Percentiles rank a stretch among this genome's conserved stretches.
phyloP scores from a whole-genome alignment of 2,113 vertebrate species.

The Planiliza haematocheilus region DNA sequence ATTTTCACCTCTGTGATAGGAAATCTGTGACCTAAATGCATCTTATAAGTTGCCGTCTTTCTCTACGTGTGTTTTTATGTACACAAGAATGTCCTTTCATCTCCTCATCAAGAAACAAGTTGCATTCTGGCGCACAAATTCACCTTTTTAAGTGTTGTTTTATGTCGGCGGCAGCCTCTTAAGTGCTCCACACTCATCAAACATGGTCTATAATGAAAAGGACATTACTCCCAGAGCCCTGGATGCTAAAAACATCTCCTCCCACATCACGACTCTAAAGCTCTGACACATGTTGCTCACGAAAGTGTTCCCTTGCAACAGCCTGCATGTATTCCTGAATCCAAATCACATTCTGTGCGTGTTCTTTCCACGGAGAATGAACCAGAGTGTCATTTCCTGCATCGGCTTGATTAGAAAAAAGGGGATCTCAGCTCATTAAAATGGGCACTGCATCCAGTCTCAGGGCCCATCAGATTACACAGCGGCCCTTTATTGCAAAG shows the following conservation, averaged over 20 bases:
- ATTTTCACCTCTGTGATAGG: too few relatives aligned
- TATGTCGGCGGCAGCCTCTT: too few relatives aligned
- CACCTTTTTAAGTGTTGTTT: background rate
- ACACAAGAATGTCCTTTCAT: background rate
- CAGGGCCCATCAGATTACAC: conserved; percentile 79
- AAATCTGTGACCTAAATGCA: too few relatives aligned
- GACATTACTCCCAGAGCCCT: background rate
- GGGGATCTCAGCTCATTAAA: conserved; percentile 73
- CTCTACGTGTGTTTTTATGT: too few relatives aligned
- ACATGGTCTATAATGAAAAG: too few relatives aligned
- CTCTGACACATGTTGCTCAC: conserved; percentile 14
- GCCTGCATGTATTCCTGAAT: conserved; percentile 8
- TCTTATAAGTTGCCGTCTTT: background rate
- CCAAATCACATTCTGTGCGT: conserved; percentile 34
- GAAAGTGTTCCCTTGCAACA: conserved; percentile 6
- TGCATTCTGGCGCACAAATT: background rate
- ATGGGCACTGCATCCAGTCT: conserved; percentile 65
- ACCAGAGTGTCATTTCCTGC: conserved; percentile 55
- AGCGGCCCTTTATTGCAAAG: conserved; percentile 61
- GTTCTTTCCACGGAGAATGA: conserved; percentile 44
- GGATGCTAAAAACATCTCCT: conserved; percentile 8
- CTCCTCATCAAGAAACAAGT: background rate
- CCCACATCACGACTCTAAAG: background rate
- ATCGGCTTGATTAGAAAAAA: conserved; percentile 61
- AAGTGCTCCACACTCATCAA: too few relatives aligned